These are phyloP conservation scores for Aphelenchoides bicaudatus DNA, from an alignment of 2,888 invertebrate genomes.

Conservation along the genomic window DNA sequence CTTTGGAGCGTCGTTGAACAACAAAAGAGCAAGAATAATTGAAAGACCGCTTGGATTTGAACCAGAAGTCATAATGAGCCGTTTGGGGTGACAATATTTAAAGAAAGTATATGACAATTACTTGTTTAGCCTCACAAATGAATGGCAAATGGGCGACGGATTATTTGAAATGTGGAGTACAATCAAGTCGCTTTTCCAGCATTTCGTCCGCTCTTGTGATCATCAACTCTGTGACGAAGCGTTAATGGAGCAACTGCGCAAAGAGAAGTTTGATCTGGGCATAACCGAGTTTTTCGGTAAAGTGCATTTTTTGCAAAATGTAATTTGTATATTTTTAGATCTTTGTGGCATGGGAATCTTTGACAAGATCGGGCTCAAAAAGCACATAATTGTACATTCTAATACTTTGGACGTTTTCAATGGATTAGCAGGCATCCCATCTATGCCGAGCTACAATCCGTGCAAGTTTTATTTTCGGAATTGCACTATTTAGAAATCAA, in stretches of 20 bases:
- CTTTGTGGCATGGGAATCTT: slow-evolving; percentile 11
- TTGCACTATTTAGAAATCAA: too few species aligned
- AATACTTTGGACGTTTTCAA: neutral
- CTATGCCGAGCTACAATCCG: neutral
- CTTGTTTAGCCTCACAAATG: too few species aligned
- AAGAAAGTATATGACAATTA: slow-evolving; percentile 5
- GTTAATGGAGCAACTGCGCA: slow-evolving; percentile 5
- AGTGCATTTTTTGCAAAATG: neutral
- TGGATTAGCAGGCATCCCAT: neutral
- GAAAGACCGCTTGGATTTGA: neutral
- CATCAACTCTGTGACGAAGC: slow-evolving; percentile 11
- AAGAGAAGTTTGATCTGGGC: slow-evolving; percentile 17
- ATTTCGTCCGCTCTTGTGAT: slow-evolving; percentile 3
- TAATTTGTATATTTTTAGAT: slow-evolving; percentile 2
- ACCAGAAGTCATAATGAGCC: too few species aligned
- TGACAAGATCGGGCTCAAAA: slow-evolving; percentile 16
- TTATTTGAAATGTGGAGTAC: too few species aligned
- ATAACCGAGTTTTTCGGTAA: neutral
- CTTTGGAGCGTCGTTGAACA: neutral
- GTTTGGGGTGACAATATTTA: slow-evolving; percentile 6
- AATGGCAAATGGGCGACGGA: too few species aligned
- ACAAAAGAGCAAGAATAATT: neutral
- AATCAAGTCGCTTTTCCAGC: neutral
- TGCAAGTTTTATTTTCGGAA: too few species aligned
- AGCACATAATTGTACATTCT: neutral